Evolutionary conservation across 2,888 invertebrate genomes (phyloP).

Genomic region (Diabrotica balteata): DNA sequence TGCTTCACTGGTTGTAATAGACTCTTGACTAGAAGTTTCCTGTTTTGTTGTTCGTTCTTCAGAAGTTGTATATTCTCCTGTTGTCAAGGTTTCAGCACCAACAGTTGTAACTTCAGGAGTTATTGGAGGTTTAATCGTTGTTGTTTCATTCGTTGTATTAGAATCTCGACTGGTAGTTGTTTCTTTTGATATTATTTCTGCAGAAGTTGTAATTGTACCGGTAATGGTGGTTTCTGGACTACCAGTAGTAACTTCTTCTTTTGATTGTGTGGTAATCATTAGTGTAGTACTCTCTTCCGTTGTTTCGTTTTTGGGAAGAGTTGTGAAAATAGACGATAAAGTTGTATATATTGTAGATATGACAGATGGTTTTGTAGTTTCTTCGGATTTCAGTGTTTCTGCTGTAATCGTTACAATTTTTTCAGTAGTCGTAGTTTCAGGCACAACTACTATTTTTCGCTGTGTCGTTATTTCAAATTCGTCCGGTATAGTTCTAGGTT

Average conservation of each 20-base stretch:
- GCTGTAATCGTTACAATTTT: conserved; percentile 42
- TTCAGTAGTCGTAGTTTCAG: conserved; percentile 33
- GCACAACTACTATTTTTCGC: conserved; percentile 37
- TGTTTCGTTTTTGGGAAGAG: not conserved
- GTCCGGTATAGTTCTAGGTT: not conserved
- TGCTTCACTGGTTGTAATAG: not conserved
- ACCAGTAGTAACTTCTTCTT: not conserved
- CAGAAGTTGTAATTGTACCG: not conserved
- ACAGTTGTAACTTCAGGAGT: not conserved
- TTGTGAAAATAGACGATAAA: not conserved
- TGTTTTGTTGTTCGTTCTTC: no score
- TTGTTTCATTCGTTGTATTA: not conserved
- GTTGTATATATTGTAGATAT: not conserved
- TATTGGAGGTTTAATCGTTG: not conserved
- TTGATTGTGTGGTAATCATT: not conserved
- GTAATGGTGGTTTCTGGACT: not conserved
- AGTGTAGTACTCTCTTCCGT: not conserved
- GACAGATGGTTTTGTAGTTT: conserved; percentile 16
- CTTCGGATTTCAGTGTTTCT: conserved; percentile 42
- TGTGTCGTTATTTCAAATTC: conserved; percentile 26
- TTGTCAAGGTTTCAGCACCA: not conserved
- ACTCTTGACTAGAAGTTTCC: not conserved
- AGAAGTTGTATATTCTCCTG: no score
- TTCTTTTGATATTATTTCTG: not conserved
- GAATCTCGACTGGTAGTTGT: not conserved